These are phyloP conservation scores for Celastrina argiolus DNA, from an alignment of 2,888 invertebrate species.

Conservation along the genomic window DNA sequence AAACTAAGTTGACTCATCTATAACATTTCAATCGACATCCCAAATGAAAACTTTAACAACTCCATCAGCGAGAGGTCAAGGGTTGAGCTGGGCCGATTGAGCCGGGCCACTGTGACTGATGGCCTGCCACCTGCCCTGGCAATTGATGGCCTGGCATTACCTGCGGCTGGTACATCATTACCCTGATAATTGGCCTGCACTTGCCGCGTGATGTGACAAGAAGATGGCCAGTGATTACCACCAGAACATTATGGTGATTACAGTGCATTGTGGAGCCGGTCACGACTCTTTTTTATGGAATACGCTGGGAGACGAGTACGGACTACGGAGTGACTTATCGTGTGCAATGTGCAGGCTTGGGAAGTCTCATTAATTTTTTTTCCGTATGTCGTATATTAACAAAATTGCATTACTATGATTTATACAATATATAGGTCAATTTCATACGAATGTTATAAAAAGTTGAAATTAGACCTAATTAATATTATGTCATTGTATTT, in stretches of 20 bases:
- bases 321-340: background rate
- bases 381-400: too few relatives aligned
- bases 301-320: background rate
- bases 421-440: too few relatives aligned
- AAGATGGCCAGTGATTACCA: background rate
- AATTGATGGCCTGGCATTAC: background rate
- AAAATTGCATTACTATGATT: too few relatives aligned
- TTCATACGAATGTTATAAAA: too few relatives aligned
- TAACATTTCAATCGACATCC: background rate
- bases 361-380: too few relatives aligned
- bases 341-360: too few relatives aligned
- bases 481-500: too few relatives aligned
- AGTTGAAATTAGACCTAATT: too few relatives aligned
- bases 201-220: constrained; percentile 2
- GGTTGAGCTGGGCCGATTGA: background rate
- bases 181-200: background rate
- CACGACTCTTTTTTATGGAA: background rate
- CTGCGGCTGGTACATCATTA: background rate
- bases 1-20: background rate
- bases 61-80: background rate
- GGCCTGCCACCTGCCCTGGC: background rate
- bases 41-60: background rate
- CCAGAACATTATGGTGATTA: background rate
- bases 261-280: background rate
- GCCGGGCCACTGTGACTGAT: background rate